phyloP scores from a whole-genome alignment of 2,888 invertebrate species.

The Nemoura dubitans region DNA sequence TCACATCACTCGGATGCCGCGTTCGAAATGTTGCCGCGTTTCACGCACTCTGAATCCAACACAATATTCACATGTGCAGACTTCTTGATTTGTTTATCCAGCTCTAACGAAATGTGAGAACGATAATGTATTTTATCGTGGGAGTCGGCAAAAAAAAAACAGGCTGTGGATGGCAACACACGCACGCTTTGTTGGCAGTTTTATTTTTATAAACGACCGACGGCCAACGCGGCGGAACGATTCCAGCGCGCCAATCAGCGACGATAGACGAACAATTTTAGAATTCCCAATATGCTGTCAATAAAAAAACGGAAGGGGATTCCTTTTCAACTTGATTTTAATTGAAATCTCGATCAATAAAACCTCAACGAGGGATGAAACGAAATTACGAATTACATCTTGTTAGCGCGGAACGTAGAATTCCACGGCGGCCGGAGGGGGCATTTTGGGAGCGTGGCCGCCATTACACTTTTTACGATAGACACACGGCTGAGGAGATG shows the following conservation, averaged over 20 bases:
- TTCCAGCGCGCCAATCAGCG: neutral
- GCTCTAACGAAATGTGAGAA: neutral
- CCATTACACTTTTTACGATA: no score
- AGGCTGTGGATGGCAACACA: neutral
- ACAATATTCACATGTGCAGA: neutral
- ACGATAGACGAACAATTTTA: neutral
- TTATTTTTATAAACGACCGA: neutral
- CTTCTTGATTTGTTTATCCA: neutral
- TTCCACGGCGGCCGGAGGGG: neutral
- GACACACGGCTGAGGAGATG: neutral
- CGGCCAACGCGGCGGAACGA: neutral
- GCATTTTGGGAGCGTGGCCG: neutral
- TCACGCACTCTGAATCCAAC: neutral
- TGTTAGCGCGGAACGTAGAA: neutral
- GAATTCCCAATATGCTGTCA: conserved; percentile 12
- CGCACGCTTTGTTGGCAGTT: neutral
- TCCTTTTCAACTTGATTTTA: conserved; percentile 7
- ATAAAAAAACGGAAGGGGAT: neutral
- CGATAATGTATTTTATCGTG: neutral
- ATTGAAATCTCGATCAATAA: neutral
- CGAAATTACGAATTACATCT: conserved; percentile 3
- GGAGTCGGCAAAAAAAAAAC: neutral
- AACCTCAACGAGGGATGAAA: conserved; percentile 12
- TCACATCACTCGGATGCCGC: neutral
- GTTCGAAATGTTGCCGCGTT: neutral